Conservation (phyloP, 2,888 invertebrate genomes). For the Ormyrus nitidulus region DNA sequence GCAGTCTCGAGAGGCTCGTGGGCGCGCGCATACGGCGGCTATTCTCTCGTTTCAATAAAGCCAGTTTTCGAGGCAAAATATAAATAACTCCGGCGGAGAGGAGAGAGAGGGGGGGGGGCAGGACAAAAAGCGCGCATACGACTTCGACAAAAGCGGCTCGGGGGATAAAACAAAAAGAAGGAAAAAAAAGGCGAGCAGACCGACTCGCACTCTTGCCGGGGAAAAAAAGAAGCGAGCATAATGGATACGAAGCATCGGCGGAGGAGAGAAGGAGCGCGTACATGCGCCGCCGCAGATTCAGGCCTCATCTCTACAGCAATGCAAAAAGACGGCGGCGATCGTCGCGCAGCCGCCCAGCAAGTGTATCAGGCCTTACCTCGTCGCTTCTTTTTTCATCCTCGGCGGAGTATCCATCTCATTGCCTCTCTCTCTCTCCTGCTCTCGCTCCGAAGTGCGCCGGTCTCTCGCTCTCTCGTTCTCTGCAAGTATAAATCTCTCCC, state of each 20-base stretch:
- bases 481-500: conserved; percentile 45
- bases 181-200: not conserved
- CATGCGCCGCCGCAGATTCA: conserved; percentile 15
- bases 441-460: conserved; percentile 15
- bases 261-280: not conserved
- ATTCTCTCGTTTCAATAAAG: conserved; percentile 43
- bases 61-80: conserved; percentile 48
- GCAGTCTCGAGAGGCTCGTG: conserved; percentile 3
- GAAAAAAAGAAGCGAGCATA: conserved; percentile 25
- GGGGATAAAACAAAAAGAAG: not conserved
- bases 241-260: conserved; percentile 35
- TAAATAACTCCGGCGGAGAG: conserved; percentile 11
- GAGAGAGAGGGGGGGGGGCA: not conserved
- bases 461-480: conserved; percentile 32
- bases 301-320: conserved; percentile 40
- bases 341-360: conserved; percentile 27
- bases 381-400: conserved; percentile 15
- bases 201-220: not conserved
- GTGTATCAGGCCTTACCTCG: conserved; percentile 27
- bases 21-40: conserved; percentile 10
- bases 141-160: conserved; percentile 23
- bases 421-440: conserved; percentile 7
- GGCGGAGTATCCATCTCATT: conserved; percentile 21
- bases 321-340: conserved; percentile 36
- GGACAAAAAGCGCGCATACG: not conserved